Evolutionary conservation across 2,113 vertebrate species (phyloP).

Genomic region (Sinocyclocheilus anophthalmus): DNA sequence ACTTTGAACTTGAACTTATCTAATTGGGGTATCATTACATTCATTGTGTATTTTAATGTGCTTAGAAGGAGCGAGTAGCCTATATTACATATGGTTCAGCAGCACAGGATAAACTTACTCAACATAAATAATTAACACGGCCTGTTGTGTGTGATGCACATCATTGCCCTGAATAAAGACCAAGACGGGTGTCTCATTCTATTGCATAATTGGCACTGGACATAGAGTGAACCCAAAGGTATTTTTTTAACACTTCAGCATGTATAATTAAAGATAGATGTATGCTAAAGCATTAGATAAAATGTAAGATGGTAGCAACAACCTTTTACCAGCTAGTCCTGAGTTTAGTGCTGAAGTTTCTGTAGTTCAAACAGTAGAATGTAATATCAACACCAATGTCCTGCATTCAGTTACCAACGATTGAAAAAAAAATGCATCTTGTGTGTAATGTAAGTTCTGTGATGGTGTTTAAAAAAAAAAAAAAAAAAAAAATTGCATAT

Average conservation of each 20-base stretch:
- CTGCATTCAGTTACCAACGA: background rate
- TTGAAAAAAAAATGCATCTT: background rate
- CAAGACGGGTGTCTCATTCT: background rate
- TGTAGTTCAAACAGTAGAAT: background rate
- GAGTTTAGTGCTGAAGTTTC: background rate
- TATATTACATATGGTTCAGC: conserved; percentile 56
- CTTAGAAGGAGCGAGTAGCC: conserved; percentile 45
- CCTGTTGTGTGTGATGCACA: conserved; percentile 53
- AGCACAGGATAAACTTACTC: conserved; percentile 51
- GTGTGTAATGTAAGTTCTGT: background rate
- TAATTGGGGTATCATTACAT: background rate
- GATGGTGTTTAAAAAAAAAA: no score
- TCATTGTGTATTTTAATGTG: conserved; percentile 36
- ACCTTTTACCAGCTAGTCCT: background rate
- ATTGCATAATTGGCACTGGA: background rate
- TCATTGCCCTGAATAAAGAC: background rate
- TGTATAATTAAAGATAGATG: background rate
- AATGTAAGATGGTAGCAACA: background rate
- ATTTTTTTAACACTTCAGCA: background rate
- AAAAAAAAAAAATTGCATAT: no score
- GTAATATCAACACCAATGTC: background rate
- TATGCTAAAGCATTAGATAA: background rate
- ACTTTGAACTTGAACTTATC: background rate
- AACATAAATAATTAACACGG: conserved; percentile 69
- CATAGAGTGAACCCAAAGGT: background rate